Evolutionary conservation across 2,113 vertebrate genomes (phyloP).

Genomic region (Hydropotes inermis): DNA sequence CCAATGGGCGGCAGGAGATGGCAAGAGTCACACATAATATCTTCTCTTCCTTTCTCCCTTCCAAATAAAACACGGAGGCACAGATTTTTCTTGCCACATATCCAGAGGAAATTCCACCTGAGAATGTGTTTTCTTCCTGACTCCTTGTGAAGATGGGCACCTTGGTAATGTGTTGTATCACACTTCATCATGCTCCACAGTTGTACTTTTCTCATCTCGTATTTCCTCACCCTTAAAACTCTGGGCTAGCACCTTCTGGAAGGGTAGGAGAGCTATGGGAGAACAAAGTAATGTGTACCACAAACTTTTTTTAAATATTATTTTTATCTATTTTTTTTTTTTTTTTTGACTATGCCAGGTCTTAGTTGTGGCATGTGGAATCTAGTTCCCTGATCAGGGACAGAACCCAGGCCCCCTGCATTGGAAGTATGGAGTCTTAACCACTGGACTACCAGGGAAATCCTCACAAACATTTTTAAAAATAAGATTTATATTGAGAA

Average conservation of each 20-base stretch:
- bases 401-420: neutral
- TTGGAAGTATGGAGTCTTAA: neutral
- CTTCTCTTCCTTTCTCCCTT: neutral
- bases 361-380: neutral
- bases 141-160: neutral
- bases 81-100: neutral
- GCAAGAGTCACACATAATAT: neutral
- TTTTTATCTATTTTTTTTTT: neutral
- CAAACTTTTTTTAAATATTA: neutral
- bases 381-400: neutral
- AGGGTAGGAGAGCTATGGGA: neutral
- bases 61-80: neutral
- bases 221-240: neutral
- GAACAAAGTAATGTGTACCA: neutral
- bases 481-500: neutral
- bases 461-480: neutral
- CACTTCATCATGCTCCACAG: rapidly evolving
- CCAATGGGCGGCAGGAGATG: neutral
- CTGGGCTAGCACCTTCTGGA: neutral
- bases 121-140: neutral
- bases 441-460: neutral
- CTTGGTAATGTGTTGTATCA: neutral
- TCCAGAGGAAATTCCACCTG: neutral
- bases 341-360: neutral
- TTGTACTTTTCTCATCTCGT: neutral